Conservation (phyloP, 2,888 invertebrate genomes). For the Parasteatoda lunata region DNA sequence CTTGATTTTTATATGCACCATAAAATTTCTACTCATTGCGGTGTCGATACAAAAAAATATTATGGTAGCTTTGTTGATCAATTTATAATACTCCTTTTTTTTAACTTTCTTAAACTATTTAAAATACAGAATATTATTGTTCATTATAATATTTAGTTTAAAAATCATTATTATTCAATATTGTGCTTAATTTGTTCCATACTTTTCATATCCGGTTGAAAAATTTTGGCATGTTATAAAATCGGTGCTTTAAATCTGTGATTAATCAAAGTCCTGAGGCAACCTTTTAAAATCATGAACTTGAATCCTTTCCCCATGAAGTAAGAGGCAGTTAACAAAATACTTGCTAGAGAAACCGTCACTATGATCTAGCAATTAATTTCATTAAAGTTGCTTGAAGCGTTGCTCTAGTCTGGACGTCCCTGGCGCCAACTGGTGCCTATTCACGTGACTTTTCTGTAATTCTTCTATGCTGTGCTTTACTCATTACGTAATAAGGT, state of each 20-base stretch:
- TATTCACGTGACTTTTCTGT: constrained; percentile 18
- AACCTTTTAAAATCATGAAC: background rate
- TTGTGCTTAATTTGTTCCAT: too few species aligned
- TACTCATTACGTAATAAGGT: constrained; percentile 16
- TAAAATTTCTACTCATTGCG: too few species aligned
- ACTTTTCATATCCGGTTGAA: too few species aligned
- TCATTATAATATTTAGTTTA: too few species aligned
- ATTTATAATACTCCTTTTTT: too few species aligned
- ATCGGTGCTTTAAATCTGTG: constrained; percentile 23
- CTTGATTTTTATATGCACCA: too few species aligned
- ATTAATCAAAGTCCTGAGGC: constrained; percentile 23
- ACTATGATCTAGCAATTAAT: constrained; percentile 35
- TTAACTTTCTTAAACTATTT: too few species aligned
- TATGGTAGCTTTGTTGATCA: too few species aligned
- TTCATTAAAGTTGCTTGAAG: constrained; percentile 29
- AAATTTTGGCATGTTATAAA: too few species aligned
- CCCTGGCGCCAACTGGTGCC: constrained; percentile 28
- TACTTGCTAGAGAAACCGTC: constrained; percentile 7
- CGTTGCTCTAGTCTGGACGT: constrained; percentile 26
- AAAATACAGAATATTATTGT: too few species aligned
- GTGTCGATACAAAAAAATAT: too few species aligned
- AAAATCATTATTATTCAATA: too few species aligned
- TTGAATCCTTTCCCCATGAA: background rate
- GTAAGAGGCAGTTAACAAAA: constrained; percentile 10
- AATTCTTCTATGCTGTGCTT: constrained; percentile 4